Evolutionary conservation across 2,797 vertebrate species (phyloP), one percentile per base, ranked within the genome.

Genomic region (Martes flavigula): DNA sequence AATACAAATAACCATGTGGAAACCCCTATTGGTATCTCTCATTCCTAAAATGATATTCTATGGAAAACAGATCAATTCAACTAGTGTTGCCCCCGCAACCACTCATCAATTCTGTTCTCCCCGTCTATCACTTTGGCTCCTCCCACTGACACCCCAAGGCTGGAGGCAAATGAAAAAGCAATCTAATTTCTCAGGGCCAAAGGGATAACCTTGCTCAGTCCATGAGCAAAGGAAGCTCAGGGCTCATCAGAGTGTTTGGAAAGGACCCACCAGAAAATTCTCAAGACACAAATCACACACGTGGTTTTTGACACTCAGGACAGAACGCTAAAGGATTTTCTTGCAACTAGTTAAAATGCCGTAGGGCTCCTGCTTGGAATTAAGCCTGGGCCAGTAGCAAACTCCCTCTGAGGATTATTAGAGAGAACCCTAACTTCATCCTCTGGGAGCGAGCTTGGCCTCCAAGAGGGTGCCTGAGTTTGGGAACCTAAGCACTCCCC

Each of bases 141-240:
- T n/a, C 73, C 72, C 79, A 66, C 27, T 70, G 77, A 75, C 5
- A 30, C 32, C n/a, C 83, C 91, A 68, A 84, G 91, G 62, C 85
- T 60, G n/a, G 40, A 91, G 48, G 72, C 62, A 90, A 68, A 91
- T 48, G n/a, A 91, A 32, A 96, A 92, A 73, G n/a, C 64, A 73
- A 70, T 20, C 79, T 35, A 12, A 88, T 23, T 84, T 64, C 48
- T 73, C 32, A 30, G 68, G 86, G 91, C 93, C 32, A 27, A 64
- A 77, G 62, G 30, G n/a, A 18, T 87, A 25, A 92, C 70, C 75
- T 94, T 32, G 54, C 64, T 79, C 4, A 21, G 62, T 77, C 77
- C 89, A 83, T 54, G 35, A 7, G 27, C 10, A 10, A 73, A 56
- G 40, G 54, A 25, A n/a, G 46, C 46, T 88, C 20, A 1, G 75